Evolutionary conservation across 1,140 invertebrate species (phyloP).

Genomic region (Heterodera carotae): DNA sequence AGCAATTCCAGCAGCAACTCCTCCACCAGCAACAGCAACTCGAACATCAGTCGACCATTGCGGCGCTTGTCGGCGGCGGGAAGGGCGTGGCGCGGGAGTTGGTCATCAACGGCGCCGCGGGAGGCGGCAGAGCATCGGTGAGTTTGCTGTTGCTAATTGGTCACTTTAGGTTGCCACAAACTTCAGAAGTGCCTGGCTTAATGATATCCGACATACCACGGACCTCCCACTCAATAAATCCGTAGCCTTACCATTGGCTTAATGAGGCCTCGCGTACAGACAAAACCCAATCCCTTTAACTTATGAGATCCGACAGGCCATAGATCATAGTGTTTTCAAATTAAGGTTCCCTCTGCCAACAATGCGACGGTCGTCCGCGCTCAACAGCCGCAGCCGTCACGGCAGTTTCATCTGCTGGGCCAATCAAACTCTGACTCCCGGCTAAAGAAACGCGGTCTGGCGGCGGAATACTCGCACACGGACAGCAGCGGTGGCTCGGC

Average conservation of each 20-base stretch:
- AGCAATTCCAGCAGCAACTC: no score
- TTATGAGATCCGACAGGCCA: no score
- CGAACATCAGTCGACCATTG: slow-evolving; percentile 50
- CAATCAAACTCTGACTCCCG: slow-evolving; percentile 18
- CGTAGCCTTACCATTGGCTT: no score
- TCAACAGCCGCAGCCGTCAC: slow-evolving; percentile 12
- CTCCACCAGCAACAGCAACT: slow-evolving; percentile 38
- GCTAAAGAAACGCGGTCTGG: slow-evolving; percentile 46
- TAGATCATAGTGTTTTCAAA: no score
- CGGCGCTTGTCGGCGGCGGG: slow-evolving; percentile 51
- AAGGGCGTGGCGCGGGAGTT: slow-evolving; percentile 49
- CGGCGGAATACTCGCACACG: slow-evolving; percentile 19
- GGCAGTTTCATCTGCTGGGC: slow-evolving; percentile 14
- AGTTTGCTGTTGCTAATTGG: no score
- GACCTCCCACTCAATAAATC: no score
- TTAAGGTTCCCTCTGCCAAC: slow-evolving; percentile 9
- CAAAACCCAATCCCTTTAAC: no score
- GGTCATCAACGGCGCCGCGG: slow-evolving; percentile 42
- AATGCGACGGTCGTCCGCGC: background rate
- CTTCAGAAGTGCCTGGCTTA: no score
- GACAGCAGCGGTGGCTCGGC: slow-evolving; percentile 22
- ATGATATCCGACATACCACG: no score
- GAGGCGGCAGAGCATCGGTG: slow-evolving; percentile 43
- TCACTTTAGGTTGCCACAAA: no score
- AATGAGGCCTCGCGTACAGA: no score